Evolutionary conservation across 2,888 invertebrate species (phyloP).

Genomic region (Tenthredo livida): DNA sequence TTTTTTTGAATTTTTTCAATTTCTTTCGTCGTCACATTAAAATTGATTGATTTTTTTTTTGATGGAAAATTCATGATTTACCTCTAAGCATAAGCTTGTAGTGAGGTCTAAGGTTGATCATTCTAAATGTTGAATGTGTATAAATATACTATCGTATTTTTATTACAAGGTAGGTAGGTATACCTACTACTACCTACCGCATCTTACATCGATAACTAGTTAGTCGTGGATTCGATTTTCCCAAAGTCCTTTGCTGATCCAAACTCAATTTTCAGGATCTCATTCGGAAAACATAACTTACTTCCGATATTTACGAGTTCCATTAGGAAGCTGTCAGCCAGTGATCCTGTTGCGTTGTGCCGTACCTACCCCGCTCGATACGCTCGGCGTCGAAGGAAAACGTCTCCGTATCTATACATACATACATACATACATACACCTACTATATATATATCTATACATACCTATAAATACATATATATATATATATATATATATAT

Average conservation of each 20-base stretch:
- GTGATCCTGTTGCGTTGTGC: slow-evolving; percentile 72
- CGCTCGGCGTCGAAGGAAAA: slow-evolving; percentile 48
- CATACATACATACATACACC: neutral
- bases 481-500: slow-evolving; percentile 7
- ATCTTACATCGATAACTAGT: slow-evolving; percentile 48
- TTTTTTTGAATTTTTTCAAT: no score
- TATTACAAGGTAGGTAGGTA: neutral
- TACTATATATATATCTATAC: neutral
- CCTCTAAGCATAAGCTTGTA: neutral
- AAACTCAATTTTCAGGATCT: slow-evolving; percentile 76
- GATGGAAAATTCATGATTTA: neutral
- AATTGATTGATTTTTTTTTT: neutral
- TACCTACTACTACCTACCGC: neutral
- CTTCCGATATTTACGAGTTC: slow-evolving; percentile 77
- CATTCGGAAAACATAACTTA: slow-evolving; percentile 77
- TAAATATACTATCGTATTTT: neutral
- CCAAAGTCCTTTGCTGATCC: slow-evolving; percentile 49
- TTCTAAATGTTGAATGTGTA: neutral
- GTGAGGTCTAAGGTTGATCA: neutral
- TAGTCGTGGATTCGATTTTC: slow-evolving; percentile 51
- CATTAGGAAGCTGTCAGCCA: slow-evolving; percentile 77
- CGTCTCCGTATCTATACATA: slow-evolving; percentile 37
- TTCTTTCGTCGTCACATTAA: no score
- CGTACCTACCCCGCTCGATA: slow-evolving; percentile 62
- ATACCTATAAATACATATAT: neutral